Evolutionary conservation across 92 coral and sea anemone species (phyloP).

Genomic region (Actinostola sp.): DNA sequence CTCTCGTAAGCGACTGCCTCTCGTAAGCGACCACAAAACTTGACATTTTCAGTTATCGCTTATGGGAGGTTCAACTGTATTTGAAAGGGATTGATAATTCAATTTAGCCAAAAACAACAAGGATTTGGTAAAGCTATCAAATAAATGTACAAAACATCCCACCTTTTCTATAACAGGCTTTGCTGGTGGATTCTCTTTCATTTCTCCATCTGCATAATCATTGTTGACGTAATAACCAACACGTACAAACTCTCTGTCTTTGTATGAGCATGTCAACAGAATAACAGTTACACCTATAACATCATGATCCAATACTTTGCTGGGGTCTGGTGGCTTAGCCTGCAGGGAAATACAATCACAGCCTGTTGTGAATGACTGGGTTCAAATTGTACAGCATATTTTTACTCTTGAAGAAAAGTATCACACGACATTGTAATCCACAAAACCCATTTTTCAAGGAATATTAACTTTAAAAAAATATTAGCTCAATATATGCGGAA

Average conservation of each 20-base stretch:
- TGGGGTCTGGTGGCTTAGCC: slow-evolving; percentile 96
- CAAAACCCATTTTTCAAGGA: too few species aligned
- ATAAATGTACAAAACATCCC: not conserved
- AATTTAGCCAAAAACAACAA: not conserved
- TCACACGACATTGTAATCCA: too few species aligned
- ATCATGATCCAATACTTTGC: slow-evolving; percentile 81
- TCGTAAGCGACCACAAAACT: too few species aligned
- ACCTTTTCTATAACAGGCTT: slow-evolving; percentile 93
- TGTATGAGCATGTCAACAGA: slow-evolving; percentile 87
- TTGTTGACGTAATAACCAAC: slow-evolving; percentile 97
- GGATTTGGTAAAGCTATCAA: not conserved
- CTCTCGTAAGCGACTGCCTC: too few species aligned
- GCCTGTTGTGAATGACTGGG: too few species aligned
- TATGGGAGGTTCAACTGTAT: too few species aligned
- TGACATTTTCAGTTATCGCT: too few species aligned
- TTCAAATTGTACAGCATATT: too few species aligned
- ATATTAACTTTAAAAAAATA: too few species aligned
- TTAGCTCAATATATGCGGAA: too few species aligned
- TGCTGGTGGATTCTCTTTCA: slow-evolving; percentile 96
- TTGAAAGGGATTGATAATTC: not conserved
- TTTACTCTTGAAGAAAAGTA: too few species aligned
- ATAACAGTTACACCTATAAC: slow-evolving; percentile 94
- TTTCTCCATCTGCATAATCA: slow-evolving; percentile 84
- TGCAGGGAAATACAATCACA: slow-evolving; percentile 10
- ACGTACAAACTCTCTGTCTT: slow-evolving; percentile 87